phyloP scores from a whole-genome alignment of 53 echinoderm and acorn worm genomes.

The Henricia sp. region DNA sequence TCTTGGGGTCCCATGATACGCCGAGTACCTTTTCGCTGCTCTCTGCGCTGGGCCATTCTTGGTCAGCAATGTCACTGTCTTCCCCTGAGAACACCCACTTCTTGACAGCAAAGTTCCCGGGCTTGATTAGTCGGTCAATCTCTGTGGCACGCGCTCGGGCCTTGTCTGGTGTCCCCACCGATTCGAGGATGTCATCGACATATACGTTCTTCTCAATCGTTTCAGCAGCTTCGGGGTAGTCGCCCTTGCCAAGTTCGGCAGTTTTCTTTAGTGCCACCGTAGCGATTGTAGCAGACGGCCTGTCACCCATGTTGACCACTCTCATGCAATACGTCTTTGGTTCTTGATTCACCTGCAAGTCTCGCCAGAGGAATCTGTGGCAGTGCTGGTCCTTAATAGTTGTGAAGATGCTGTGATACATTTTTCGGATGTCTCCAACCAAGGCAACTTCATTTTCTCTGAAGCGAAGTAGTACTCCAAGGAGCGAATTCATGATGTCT shows the following conservation, averaged over 20 bases:
- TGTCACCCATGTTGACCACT: conserved; percentile 59
- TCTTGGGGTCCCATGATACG: conserved; percentile 32
- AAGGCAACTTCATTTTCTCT: conserved; percentile 23
- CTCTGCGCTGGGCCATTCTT: not conserved
- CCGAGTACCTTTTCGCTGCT: conserved; percentile 40
- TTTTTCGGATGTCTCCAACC: conserved; percentile 41
- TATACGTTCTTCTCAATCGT: conserved; percentile 52
- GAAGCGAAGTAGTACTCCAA: conserved; percentile 6
- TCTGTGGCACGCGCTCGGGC: not conserved
- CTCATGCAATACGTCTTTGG: conserved; percentile 61
- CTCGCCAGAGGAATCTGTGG: conserved; percentile 59
- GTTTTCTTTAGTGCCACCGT: too few relatives aligned
- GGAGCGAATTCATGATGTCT: too few relatives aligned
- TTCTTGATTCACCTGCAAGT: not conserved
- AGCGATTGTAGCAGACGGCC: conserved; percentile 58
- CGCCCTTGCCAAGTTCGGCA: conserved; percentile 26
- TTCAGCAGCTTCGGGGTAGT: conserved; percentile 26
- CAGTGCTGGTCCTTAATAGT: not conserved
- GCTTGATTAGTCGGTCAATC: too few relatives aligned
- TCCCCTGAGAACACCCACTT: not conserved
- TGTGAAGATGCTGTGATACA: conserved; percentile 55
- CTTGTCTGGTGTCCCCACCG: not conserved
- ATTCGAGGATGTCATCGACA: conserved; percentile 64
- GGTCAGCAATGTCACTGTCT: not conserved
- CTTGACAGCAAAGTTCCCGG: not conserved